A percentile compares a stretch with the other conserved stretches of the same genome.
These are phyloP conservation scores for Aporophyla nigra DNA, from an alignment of 2,888 invertebrate species.

Conservation along the genomic window DNA sequence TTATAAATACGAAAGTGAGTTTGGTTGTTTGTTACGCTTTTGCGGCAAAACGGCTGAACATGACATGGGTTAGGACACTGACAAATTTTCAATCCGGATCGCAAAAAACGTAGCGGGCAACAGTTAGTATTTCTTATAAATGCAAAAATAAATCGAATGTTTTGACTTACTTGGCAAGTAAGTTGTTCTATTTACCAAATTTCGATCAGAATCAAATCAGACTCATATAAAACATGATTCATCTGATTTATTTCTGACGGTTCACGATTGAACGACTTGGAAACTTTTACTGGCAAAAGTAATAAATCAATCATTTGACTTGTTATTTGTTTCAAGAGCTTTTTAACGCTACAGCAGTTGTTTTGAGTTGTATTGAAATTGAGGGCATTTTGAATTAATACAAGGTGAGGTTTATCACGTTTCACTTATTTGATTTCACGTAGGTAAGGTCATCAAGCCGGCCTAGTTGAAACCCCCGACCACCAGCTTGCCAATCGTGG, in stretches of 20 bases:
- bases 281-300: conserved; percentile 18
- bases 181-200: conserved; percentile 3
- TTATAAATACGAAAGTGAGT: too few species aligned
- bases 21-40: too few species aligned
- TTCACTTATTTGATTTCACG: neutral
- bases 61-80: too few species aligned
- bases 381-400: conserved; percentile 5
- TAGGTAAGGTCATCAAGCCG: too few species aligned
- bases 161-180: neutral
- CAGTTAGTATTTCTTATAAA: neutral
- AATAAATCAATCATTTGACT: conserved; percentile 47
- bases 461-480: too few species aligned
- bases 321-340: conserved; percentile 41
- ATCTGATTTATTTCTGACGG: conserved; percentile 30
- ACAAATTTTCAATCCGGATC: too few species aligned
- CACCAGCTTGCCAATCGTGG: too few species aligned
- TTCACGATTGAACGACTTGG: conserved; percentile 13
- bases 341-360: conserved; percentile 31
- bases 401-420: neutral
- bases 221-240: conserved; percentile 20
- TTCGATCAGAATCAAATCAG: conserved; percentile 14
- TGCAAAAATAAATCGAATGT: neutral
- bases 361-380: conserved; percentile 10
- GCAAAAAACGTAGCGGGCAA: too few species aligned
- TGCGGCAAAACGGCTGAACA: too few species aligned